These are phyloP conservation scores for Torymus aiolomorphi DNA, from an alignment of 2,888 invertebrate species.

Conservation along the genomic window DNA sequence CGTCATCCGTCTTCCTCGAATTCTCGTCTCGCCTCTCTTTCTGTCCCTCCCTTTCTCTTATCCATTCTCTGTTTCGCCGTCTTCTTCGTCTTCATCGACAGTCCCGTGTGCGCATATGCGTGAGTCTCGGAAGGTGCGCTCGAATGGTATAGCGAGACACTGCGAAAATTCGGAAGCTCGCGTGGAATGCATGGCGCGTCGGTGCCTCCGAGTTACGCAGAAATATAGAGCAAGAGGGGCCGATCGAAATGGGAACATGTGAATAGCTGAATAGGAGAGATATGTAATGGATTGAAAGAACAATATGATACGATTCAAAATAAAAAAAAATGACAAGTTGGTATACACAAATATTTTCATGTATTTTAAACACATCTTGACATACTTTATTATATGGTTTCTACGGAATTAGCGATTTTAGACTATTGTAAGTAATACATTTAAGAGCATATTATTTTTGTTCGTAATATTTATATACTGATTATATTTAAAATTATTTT, in stretches of 20 bases:
- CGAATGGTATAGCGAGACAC: conserved; percentile 7
- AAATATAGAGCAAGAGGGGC: not conserved
- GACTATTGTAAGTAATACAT: too few relatives aligned
- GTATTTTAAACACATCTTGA: too few relatives aligned
- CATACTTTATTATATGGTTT: too few relatives aligned
- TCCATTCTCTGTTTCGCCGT: conserved; percentile 19
- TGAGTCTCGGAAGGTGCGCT: conserved; percentile 30
- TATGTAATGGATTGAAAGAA: too few relatives aligned
- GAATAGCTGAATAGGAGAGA: not conserved
- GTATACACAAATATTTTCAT: too few relatives aligned
- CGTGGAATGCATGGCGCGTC: conserved; percentile 24
- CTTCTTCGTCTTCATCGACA: conserved; percentile 49
- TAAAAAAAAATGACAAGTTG: too few relatives aligned
- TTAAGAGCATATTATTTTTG: too few relatives aligned
- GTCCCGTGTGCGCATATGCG: conserved; percentile 25
- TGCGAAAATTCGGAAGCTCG: conserved; percentile 26
- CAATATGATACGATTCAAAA: too few relatives aligned
- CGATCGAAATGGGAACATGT: not conserved
- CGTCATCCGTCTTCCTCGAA: conserved; percentile 58
- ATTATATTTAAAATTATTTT: too few relatives aligned
- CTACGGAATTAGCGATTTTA: too few relatives aligned
- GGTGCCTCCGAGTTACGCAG: not conserved
- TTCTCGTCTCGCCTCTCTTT: conserved; percentile 27
- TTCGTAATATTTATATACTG: too few relatives aligned
- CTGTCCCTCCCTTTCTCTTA: not conserved